These are phyloP conservation scores for Drosophila funebris DNA, from an alignment of 1,140 invertebrate genomes.

Conservation along the genomic window DNA sequence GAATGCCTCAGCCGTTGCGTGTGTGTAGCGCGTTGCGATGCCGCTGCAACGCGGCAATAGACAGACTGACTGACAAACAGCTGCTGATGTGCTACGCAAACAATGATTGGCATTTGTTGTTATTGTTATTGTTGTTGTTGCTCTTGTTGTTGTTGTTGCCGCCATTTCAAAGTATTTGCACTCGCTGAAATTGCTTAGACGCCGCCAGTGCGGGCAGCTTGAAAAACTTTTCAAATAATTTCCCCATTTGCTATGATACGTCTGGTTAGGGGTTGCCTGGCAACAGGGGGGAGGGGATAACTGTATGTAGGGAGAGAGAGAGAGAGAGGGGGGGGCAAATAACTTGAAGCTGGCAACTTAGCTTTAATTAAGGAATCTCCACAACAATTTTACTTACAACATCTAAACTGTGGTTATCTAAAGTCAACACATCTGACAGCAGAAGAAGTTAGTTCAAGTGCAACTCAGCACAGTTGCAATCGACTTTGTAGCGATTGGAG, in stretches of 20 bases:
- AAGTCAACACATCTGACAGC: not conserved
- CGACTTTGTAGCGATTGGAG: not conserved
- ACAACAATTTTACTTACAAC: constrained; percentile 33
- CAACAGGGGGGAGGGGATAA: not conserved
- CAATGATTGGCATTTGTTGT: constrained; percentile 78
- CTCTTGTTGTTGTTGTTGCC: constrained; percentile 27
- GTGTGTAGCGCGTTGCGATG: constrained; percentile 54
- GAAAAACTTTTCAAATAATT: constrained; percentile 70
- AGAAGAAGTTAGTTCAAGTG: not conserved
- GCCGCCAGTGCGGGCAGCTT: constrained; percentile 40
- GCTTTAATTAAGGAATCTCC: constrained; percentile 71
- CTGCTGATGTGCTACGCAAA: constrained; percentile 77
- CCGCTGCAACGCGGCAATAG: constrained; percentile 45
- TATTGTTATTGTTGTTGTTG: constrained; percentile 46
- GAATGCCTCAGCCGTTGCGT: constrained; percentile 45
- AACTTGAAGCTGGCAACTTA: constrained; percentile 52
- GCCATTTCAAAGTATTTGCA: constrained; percentile 69
- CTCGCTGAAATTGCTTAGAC: constrained; percentile 62
- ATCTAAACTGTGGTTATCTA: constrained; percentile 20
- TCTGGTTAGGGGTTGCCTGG: not conserved
- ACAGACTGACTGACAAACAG: constrained; percentile 40
- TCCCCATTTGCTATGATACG: constrained; percentile 60
- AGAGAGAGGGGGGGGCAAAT: constrained; percentile 32
- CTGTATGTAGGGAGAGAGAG: no score
- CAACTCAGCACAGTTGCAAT: not conserved